These are phyloP conservation scores for Bombylius major DNA, from an alignment of 2,888 invertebrate species.

Conservation along the genomic window DNA sequence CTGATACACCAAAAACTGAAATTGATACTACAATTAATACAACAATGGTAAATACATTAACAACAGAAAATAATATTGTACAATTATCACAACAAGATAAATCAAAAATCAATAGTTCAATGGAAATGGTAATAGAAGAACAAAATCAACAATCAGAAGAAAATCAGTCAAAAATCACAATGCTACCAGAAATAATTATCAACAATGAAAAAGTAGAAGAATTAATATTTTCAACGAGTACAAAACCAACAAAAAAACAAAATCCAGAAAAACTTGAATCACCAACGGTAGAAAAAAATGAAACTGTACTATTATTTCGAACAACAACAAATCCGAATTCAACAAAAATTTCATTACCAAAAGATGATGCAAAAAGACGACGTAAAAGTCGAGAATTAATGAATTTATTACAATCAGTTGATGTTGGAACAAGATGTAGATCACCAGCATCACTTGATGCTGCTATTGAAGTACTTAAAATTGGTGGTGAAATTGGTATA, in stretches of 20 bases:
- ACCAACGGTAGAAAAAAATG: neutral
- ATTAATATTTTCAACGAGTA: no score
- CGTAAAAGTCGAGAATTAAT: no score
- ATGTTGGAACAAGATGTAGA: neutral
- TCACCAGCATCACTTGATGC: neutral
- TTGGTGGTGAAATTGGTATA: neutral
- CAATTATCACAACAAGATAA: neutral
- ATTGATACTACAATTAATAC: constrained; percentile 2
- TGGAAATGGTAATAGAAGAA: no score
- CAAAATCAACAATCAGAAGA: no score
- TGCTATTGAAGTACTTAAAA: neutral
- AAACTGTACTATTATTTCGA: neutral
- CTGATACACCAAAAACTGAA: neutral
- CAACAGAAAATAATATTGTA: neutral
- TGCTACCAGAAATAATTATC: neutral
- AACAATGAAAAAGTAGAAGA: neutral
- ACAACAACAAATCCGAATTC: neutral
- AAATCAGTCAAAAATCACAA: no score
- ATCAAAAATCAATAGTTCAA: no score
- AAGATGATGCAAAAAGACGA: neutral
- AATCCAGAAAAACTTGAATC: neutral
- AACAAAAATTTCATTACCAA: neutral
- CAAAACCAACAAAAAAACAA: neutral
- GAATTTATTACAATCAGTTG: neutral
- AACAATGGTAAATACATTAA: neutral